Evolutionary conservation across 2,113 vertebrate genomes (phyloP).

Genomic region (Callithrix jacchus): DNA sequence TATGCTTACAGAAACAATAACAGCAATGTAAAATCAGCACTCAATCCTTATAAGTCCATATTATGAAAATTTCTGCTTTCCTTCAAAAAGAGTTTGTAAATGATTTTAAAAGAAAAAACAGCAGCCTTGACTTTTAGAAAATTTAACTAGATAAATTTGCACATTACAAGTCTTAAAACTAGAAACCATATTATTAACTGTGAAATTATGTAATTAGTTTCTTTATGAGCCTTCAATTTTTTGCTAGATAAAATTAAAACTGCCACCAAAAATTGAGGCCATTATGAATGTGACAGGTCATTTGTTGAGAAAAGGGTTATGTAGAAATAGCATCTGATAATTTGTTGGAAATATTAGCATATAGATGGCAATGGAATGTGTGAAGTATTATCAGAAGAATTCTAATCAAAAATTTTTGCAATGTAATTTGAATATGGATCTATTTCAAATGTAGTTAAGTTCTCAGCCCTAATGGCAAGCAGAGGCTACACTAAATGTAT

Average conservation of each 20-base stretch:
- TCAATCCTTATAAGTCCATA: neutral
- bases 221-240: slow-evolving; percentile 81
- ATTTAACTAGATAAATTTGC: slow-evolving; percentile 73
- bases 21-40: slow-evolving; percentile 42
- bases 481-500: neutral
- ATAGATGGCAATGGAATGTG: slow-evolving; percentile 82
- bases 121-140: slow-evolving; percentile 43
- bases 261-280: slow-evolving; percentile 76
- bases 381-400: slow-evolving; percentile 82
- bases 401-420: slow-evolving; percentile 74
- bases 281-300: slow-evolving; percentile 84
- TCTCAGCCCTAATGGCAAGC: neutral
- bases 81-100: slow-evolving; percentile 35
- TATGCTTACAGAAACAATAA: neutral
- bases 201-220: slow-evolving; percentile 85
- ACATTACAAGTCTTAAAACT: slow-evolving; percentile 79
- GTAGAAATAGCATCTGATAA: slow-evolving; percentile 83
- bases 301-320: slow-evolving; percentile 80
- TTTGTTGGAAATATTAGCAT: slow-evolving; percentile 85
- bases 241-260: slow-evolving; percentile 83
- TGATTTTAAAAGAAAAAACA: neutral
- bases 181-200: slow-evolving; percentile 82
- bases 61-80: slow-evolving; percentile 39
- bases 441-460: neutral
- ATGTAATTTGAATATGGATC: slow-evolving; percentile 46